Evolutionary conservation across 2,797 vertebrate genomes (phyloP), one percentile per base, ranked within the genome.

Genomic region (Tamandua tetradactyla): DNA sequence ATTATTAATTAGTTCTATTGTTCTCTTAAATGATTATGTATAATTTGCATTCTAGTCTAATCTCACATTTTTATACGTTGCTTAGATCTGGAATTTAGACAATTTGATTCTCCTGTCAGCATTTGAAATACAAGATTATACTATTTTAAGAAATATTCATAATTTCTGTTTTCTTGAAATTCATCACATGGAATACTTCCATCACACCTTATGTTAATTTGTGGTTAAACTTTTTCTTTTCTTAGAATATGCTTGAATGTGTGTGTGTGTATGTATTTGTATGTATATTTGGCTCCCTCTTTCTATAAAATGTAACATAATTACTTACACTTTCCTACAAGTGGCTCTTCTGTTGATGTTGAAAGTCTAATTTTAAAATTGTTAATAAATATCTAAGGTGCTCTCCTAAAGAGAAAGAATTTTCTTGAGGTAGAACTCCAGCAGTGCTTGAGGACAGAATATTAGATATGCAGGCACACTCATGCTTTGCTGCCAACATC

Each of bases 211-310:
- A 32, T 55, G 20, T 30, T 47, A 42, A 42, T 78, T 81, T 81
- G 13, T 23, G 35, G 0, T 55, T 89, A 30, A 27, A 52, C 68
- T 7, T 20, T 37, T 27, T 30, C 18, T 52, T 30, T 17, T 75
- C 85, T 40, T 57, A 79, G 59, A 90, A 81, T 32, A 61, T 68
- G 75, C 42, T 64, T 55, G 0, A 47, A 27, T 35, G 14, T 89
- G 7, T 66, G 8, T 69, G 2, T 42, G 2, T 35, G 4, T n/a
- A 0, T 85, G 1, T 47, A 44, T 47, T 11, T 52, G 1, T 72
- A 27, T 47, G 35, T 68, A 14, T 40, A 61, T 42, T 52, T 89
- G 6, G 44, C 3, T 85, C 3, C 4, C 3, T 78, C 27, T 93
- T 55, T 55, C 15, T 76, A 0, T 66, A 35, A 64, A 22, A 47